These are phyloP conservation scores for Pipra filicauda DNA, from an alignment of 2,113 vertebrate genomes.

Conservation along the genomic window DNA sequence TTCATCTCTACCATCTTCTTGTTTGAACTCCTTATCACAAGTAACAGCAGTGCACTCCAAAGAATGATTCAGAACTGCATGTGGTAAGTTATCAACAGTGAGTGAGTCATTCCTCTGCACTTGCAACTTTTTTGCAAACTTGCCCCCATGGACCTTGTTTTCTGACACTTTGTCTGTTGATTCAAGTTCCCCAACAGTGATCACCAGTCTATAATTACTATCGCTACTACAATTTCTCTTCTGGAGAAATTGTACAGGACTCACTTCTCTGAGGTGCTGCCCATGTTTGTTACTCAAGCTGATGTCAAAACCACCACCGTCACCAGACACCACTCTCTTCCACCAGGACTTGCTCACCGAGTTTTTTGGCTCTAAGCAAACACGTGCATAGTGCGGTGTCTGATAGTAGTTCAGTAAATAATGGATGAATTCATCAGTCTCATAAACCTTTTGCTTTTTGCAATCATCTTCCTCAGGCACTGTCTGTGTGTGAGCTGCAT, in stretches of 20 bases:
- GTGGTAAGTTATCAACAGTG: not conserved
- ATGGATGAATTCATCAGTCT: constrained; percentile 80
- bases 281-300: constrained; percentile 32
- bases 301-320: constrained; percentile 60
- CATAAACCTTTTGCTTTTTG: constrained; percentile 75
- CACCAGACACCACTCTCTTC: constrained; percentile 68
- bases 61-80: not conserved
- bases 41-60: constrained; percentile 9
- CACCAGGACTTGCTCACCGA: constrained; percentile 29
- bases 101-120: constrained; percentile 6
- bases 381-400: constrained; percentile 62
- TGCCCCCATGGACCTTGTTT: not conserved
- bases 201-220: not conserved
- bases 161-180: not conserved
- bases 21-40: not conserved
- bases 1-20: not conserved
- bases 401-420: constrained; percentile 80
- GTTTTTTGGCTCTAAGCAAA: constrained; percentile 53
- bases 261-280: constrained; percentile 24
- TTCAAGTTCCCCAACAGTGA: not conserved
- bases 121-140: constrained; percentile 7
- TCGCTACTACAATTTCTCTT: not conserved
- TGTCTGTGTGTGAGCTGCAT: not conserved
- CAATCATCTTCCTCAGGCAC: not conserved
- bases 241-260: constrained; percentile 4